Base-by-base conservation (phyloP, 1,140 invertebrate species). In the Amphibalanus amphitrite region DNA sequence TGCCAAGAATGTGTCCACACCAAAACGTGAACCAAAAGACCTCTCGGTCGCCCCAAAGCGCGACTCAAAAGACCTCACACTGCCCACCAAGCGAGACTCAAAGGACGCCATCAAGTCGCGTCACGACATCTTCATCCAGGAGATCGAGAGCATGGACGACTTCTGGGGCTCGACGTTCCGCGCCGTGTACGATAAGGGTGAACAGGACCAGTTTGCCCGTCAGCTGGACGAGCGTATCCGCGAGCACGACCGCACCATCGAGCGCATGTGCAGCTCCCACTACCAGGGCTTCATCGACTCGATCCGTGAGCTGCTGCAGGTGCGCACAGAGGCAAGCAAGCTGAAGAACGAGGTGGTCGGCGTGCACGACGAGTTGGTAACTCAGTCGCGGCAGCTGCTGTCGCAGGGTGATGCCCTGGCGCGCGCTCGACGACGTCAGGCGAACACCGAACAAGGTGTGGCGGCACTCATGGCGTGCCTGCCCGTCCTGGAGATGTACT, bases 261-360 rank as follows among this genome's bases (percentile, higher is more conserved):
- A 99, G 80, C 87, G 92, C 73, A 90, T 99, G 82, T 98, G 96
- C 78, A 98, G 97, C 83, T 89, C 93, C 79, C 95, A 98, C 79
- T 98, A 98, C 80, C 88, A 94, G 82, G 95, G 96, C 17, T 99
- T 99, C 78, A 97, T 99, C 75, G 96, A 99, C 78, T 97, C 96
- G 0, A 95, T 99, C 69, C 84, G 92, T 76, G 93, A 99, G 80
- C 82, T 99, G 40, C 82, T 97, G 17, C 90, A 95, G 87, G 93
- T 99, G 65, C 84, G 92, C 73, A 89, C 89, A 28, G 92, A 97
- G 83, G 94, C 94, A 10, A 88, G 93, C 75, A 89, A 91, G 76
- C 82, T 98, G 26, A 95, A 95, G 69, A 28, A 33, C 47, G 65
- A 28, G 28, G 28, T 70, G 29, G 47, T 59, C 47, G 47, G 47